These are phyloP conservation scores for Nestor notabilis DNA, from an alignment of 2,113 vertebrate genomes.

Conservation along the genomic window DNA sequence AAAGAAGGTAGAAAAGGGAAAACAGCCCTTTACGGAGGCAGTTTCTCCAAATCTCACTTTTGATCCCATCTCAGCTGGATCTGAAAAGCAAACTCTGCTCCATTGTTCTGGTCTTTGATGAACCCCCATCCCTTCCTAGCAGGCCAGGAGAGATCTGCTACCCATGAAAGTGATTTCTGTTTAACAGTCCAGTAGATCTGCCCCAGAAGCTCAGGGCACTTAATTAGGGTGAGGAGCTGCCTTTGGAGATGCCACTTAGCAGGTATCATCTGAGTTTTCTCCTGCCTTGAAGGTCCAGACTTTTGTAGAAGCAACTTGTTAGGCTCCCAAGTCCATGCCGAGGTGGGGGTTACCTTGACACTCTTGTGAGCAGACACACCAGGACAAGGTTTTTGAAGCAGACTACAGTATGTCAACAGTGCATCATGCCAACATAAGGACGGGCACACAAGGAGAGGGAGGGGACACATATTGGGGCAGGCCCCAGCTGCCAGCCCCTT, in stretches of 20 bases:
- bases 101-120: not conserved
- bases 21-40: not conserved
- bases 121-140: not conserved
- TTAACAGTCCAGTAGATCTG: constrained; percentile 23
- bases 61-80: not conserved
- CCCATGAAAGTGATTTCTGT: not conserved
- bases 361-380: constrained; percentile 39
- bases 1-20: not conserved
- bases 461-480: not conserved
- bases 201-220: not conserved
- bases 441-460: not conserved
- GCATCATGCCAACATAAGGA: not conserved
- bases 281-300: not conserved
- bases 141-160: not conserved
- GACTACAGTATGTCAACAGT: not conserved
- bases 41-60: not conserved
- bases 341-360: constrained; percentile 57
- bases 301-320: not conserved
- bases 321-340: constrained; percentile 35
- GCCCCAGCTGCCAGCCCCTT: not conserved
- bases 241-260: not conserved
- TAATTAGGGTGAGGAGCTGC: not conserved
- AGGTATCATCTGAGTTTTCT: not conserved
- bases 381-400: constrained; percentile 43
- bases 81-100: constrained; percentile 18